phyloP scores from a whole-genome alignment of 2,888 invertebrate species.

The Zelleria hepariella region DNA sequence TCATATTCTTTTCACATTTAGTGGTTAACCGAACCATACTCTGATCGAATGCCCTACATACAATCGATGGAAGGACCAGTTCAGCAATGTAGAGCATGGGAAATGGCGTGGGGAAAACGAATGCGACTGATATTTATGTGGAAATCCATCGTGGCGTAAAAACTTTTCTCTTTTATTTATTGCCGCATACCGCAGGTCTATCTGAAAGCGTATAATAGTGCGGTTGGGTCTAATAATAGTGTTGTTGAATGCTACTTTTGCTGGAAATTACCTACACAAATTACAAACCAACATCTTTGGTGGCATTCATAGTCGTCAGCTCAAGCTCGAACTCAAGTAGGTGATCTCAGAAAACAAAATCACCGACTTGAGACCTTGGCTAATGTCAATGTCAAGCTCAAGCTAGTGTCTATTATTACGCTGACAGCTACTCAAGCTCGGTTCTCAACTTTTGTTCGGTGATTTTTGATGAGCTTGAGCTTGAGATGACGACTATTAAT shows the following conservation, averaged over 20 bases:
- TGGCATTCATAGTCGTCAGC: no score
- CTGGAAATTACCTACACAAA: not conserved
- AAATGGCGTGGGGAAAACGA: conserved; percentile 23
- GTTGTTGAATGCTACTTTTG: not conserved
- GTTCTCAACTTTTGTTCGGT: no score
- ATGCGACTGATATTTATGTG: conserved; percentile 11
- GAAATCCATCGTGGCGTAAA: conserved; percentile 1
- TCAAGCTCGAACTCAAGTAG: no score
- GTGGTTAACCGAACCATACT: not conserved
- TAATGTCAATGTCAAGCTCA: no score
- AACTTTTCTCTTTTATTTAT: not conserved
- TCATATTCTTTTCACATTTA: not conserved
- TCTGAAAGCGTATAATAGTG: not conserved
- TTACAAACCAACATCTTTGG: no score
- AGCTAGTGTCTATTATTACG: no score
- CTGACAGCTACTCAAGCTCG: no score
- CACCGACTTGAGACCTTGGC: no score
- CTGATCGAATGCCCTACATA: not conserved
- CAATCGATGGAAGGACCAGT: conserved; percentile 11
- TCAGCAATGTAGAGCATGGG: conserved; percentile 26
- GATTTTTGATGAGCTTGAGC: no score
- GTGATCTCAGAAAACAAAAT: no score
- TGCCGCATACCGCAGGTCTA: not conserved
- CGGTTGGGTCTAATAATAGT: not conserved
- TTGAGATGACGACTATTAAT: no score